Evolutionary conservation across 2,888 invertebrate genomes (phyloP), one percentile per base, ranked within the genome.

Genomic region (Ennomos fuscantarius): DNA sequence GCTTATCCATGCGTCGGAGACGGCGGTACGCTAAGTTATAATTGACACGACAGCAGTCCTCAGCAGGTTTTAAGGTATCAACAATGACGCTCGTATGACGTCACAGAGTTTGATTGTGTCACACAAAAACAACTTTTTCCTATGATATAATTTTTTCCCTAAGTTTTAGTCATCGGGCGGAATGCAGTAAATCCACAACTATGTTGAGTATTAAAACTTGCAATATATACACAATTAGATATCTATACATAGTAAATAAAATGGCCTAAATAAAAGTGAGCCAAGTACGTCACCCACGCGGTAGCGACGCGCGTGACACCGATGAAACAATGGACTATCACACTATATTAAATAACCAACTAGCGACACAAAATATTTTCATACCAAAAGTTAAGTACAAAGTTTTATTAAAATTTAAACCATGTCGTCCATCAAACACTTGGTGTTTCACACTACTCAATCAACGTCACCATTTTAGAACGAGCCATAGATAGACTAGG

Each of bases 151-250:
- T 84, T 80, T 83, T 87, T 86, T 78, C 89, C 89, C 84, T 84
- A 84, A 86, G 83, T 87, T 91, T 90, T 89, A 90, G 91, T 92
- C 92, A 86, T 90, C 90, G 91, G 91, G 92, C 91, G 92, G 92
- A 92, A 92, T 92, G 93, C 93, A 90, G 89, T 6, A 91, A 89
- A 91, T 91, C 92, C 92, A 92, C 92, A 92, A 92, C 91, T 90
- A 91, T 87, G 90, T 90, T 90, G 90, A 91, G 89, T 91, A 89
- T 90, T 89, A 84, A 84, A 81, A 87, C 74, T 79, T 83, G 87
- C 89, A 87, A 90, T 90, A 92, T 89, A 90, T 90, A 91, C 88
- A 90, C 87, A 90, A 86, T 86, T 89, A 89, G 82, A 88, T 82
- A 86, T 74, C 83, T 88, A 86, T 79, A 82, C 80, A 82, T 79